A percentile compares a stretch with the other conserved stretches of the same genome.
Conservation (phyloP, 2,888 invertebrate species). For the Mimachlamys varia region DNA sequence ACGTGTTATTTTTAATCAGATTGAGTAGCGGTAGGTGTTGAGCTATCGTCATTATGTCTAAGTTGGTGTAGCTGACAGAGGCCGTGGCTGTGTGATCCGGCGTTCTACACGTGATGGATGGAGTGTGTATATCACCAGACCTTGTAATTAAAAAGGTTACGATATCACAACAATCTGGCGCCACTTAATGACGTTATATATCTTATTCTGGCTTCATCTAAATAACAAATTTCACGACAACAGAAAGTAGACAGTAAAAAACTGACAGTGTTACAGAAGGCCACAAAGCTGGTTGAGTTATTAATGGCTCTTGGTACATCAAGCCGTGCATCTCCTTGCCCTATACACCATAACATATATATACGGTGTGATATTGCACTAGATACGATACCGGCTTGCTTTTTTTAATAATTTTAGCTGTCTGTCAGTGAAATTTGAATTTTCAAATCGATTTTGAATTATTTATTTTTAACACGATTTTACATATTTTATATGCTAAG, state of each 20-base stretch:
- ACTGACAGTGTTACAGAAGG: conserved; percentile 3
- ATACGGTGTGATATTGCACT: neutral
- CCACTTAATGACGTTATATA: conserved; percentile 34
- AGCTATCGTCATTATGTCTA: neutral
- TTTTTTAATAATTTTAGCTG: too few relatives aligned
- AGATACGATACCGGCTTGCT: neutral
- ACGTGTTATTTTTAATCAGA: neutral
- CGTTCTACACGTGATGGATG: neutral
- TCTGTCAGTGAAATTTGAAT: too few relatives aligned
- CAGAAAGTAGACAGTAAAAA: conserved; percentile 23
- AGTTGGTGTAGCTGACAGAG: neutral
- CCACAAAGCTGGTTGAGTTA: neutral
- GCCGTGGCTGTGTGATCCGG: neutral
- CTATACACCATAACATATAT: neutral
- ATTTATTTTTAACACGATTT: too few relatives aligned
- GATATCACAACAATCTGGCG: conserved; percentile 32
- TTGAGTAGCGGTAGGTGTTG: conserved; percentile 7
- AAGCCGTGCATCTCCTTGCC: neutral
- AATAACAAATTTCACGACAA: conserved; percentile 34
- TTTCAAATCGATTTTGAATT: too few relatives aligned
- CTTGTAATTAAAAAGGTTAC: conserved; percentile 36
- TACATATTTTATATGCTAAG: too few relatives aligned
- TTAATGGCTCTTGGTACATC: neutral
- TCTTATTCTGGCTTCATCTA: conserved; percentile 27
- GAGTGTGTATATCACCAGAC: conserved; percentile 15